Evolutionary conservation across 1,140 invertebrate species (phyloP).

Genomic region (Drosophila grimshawi): DNA sequence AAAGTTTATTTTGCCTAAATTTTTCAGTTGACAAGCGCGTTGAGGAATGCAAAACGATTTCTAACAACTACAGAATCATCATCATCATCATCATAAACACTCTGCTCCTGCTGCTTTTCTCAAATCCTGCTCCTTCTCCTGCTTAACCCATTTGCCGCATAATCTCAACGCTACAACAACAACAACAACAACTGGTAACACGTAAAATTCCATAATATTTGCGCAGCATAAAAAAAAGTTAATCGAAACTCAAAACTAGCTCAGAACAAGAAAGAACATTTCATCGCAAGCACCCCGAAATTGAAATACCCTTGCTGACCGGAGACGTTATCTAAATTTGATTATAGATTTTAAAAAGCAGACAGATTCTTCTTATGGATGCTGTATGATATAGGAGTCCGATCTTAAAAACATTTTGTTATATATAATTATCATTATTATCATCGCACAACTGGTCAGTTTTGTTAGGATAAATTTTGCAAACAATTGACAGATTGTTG

Average conservation of each 20-base stretch:
- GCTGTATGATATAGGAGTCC: too few species aligned
- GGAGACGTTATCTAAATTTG: too few species aligned
- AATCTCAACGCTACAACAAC: constrained; percentile 17
- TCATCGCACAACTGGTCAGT: too few species aligned
- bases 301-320: too few species aligned
- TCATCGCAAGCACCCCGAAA: not conserved
- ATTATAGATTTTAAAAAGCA: too few species aligned
- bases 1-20: constrained; percentile 37
- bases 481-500: too few species aligned
- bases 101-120: not conserved
- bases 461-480: too few species aligned
- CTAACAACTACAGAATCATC: constrained; percentile 1
- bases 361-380: too few species aligned
- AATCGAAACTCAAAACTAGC: constrained; percentile 47
- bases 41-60: constrained; percentile 44
- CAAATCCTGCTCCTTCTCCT: constrained; percentile 6
- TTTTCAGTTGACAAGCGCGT: constrained; percentile 48
- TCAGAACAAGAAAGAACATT: not conserved
- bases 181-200: constrained; percentile 20
- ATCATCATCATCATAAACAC: constrained; percentile 16
- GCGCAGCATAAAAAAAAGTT: constrained; percentile 47
- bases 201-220: constrained; percentile 32
- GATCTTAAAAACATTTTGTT: too few species aligned
- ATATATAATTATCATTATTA: too few species aligned
- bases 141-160: constrained; percentile 17